A percentile compares a stretch with the other conserved stretches of the same genome.
phyloP scores from a whole-genome alignment of 2,113 vertebrate species.

The Myotis davidii region DNA sequence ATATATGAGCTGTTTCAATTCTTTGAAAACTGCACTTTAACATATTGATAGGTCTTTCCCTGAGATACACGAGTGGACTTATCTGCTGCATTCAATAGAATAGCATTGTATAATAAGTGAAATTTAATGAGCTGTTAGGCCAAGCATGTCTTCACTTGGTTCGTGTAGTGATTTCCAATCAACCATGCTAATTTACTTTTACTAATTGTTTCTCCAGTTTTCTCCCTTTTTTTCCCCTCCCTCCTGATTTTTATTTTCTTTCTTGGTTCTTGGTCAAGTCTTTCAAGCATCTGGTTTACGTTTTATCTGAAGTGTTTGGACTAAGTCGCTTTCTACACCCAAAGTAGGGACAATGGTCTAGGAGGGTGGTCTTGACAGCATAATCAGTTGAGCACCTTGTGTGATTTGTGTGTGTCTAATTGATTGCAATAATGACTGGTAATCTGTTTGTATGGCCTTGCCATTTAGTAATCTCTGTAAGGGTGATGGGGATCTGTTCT shows the following conservation, averaged over 20 bases:
- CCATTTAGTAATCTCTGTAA: constrained; percentile 19
- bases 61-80: neutral
- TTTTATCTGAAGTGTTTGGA: neutral
- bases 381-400: neutral
- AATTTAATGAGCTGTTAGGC: too few relatives aligned
- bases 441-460: neutral
- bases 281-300: neutral
- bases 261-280: neutral
- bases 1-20: neutral
- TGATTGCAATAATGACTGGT: neutral
- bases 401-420: neutral
- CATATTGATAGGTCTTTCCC: neutral
- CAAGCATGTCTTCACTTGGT: neutral
- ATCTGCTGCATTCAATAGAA: neutral
- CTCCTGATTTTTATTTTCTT: neutral
- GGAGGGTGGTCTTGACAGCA: neutral
- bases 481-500: neutral
- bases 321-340: neutral
- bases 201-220: neutral
- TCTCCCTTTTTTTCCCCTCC: neutral
- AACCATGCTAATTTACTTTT: neutral
- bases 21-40: neutral
- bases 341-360: neutral
- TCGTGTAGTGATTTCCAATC: neutral
- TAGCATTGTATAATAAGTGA: neutral